Base-by-base conservation (phyloP, 2,888 invertebrate genomes). In the Rotaria magnacalcarata region DNA sequence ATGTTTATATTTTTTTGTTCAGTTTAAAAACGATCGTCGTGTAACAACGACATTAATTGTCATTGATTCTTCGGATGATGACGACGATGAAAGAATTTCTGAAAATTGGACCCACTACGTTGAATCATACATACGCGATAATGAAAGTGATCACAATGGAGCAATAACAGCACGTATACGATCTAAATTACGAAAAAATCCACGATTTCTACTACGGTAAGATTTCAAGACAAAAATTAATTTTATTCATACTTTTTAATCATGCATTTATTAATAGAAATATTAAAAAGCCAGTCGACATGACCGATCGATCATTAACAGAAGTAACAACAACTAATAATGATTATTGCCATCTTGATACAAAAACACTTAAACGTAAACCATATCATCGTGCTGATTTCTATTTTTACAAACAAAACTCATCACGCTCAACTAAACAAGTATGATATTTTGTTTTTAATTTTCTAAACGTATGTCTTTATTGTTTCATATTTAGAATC, bases 21-120 rank as follows among this genome's bases (percentile, higher is more conserved):
- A 80, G 80, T 47, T 47, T n/a, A 80, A 80, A 47, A 80, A 80
- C 47, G 80, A 80, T 47, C 80, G 80, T 11, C 80, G 80, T 24
- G 47, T 80, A 47, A 14, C 80, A 80, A 80, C 80, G 10, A 80
- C 43, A 21, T 47, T 80, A 8, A 80, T 80, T 80, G 80, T 80
- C 10, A 47, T 80, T n/a, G 80, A 80, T 80, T 80, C 80, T 11
- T 80, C 80, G 10, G 80, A 80, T 47, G 80, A 80, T 47, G 80
- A 80, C n/a, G 80, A 80, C n/a, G 80, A 80, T 47, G 80, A 80
- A 43, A 47, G 47, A 80, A 80, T 47, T 47, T 80, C 47, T 2
- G 47, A 24, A 47, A 80, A 80, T 80, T 80, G 80, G 80, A 47
- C 43, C 5, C 80, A 19, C 47, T 80, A 80, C n/a, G 47, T 80